Conservation (phyloP, 2,888 invertebrate genomes). For the Pyrgus malvae region DNA sequence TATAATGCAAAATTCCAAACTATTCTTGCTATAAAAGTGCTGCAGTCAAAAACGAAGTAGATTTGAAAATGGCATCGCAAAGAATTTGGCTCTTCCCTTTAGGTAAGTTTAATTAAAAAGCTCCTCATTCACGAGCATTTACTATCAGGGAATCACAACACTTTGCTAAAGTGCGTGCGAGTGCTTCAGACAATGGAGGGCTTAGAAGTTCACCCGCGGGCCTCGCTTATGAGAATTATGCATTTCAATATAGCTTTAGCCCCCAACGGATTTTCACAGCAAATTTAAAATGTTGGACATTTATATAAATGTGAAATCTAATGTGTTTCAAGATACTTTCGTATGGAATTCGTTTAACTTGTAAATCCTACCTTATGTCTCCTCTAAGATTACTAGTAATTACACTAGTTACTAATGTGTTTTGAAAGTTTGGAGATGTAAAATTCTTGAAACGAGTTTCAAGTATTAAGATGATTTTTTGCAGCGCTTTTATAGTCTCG, state of each 20-base stretch:
- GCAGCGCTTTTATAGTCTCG: conserved; percentile 12
- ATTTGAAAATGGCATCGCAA: conserved; percentile 31
- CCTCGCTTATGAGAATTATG: conserved; percentile 46
- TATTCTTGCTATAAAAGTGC: no score
- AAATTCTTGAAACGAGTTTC: conserved; percentile 20
- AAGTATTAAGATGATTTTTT: conserved; percentile 17
- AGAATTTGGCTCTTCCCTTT: conserved; percentile 47
- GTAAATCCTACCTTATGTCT: conserved; percentile 16
- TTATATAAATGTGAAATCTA: conserved; percentile 18
- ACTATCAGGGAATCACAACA: no score
- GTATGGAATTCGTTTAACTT: conserved; percentile 1
- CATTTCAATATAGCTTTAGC: conserved; percentile 30
- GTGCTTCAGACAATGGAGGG: no score
- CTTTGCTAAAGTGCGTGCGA: no score
- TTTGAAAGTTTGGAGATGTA: conserved; percentile 4
- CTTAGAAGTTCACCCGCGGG: no score
- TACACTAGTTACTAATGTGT: no score
- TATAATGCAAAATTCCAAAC: no score
- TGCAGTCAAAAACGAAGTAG: conserved; percentile 18
- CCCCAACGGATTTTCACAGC: conserved; percentile 16
- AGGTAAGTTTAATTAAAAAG: conserved; percentile 59
- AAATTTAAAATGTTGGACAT: no score
- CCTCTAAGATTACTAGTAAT: conserved; percentile 15
- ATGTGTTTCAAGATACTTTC: conserved; percentile 1
- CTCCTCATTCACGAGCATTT: no score